phyloP scores from a whole-genome alignment of 2,113 vertebrate genomes.

The Forbesichthys papilliferus region DNA sequence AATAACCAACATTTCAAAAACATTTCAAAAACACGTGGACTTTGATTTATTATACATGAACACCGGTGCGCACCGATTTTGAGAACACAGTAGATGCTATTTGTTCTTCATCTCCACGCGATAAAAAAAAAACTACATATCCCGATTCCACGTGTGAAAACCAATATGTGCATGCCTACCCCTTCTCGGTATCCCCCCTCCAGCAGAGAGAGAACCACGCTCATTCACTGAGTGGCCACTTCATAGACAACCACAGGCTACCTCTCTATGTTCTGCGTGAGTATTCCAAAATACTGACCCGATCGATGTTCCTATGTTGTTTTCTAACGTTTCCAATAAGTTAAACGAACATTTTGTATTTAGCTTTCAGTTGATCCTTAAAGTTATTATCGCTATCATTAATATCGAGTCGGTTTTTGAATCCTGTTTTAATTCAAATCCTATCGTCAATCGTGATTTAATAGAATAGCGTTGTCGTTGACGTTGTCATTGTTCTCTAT shows the following conservation, averaged over 20 bases:
- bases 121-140: constrained; percentile 61
- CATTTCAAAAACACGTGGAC: no score
- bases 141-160: constrained; percentile 46
- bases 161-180: neutral
- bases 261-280: constrained; percentile 69
- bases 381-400: neutral
- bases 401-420: neutral
- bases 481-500: constrained; percentile 56
- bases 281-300: constrained; percentile 37
- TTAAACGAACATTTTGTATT: constrained; percentile 4
- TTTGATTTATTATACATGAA: no score
- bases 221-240: constrained; percentile 67
- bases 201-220: constrained; percentile 47
- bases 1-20: no score
- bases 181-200: constrained; percentile 10
- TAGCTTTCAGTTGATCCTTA: neutral
- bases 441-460: constrained; percentile 35
- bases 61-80: no score
- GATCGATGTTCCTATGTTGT: neutral
- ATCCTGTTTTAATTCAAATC: neutral
- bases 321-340: constrained; percentile 3
- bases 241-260: constrained; percentile 69
- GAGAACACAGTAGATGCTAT: neutral
- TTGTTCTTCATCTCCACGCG: neutral
- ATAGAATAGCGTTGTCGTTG: constrained; percentile 64